Evolutionary conservation across 64 coral and sea anemone species (phyloP).

Genomic region (Orbicella faveolata): DNA sequence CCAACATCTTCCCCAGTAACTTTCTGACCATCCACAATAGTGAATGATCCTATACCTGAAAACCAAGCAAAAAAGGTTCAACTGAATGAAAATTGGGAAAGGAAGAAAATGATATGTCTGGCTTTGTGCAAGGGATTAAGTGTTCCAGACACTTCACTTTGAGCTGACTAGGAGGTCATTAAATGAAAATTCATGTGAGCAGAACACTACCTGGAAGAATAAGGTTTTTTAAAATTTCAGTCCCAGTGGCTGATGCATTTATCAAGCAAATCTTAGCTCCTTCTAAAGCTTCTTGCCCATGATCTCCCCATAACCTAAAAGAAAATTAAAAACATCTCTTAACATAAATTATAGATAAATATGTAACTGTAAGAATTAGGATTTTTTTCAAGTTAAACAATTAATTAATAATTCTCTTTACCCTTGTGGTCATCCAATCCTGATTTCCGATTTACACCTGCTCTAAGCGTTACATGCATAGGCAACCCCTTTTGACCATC

Average conservation of each 20-base stretch:
- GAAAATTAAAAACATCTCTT: not conserved
- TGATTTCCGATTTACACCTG: too few relatives aligned
- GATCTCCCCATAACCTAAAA: constrained; percentile 93
- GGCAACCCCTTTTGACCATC: too few relatives aligned
- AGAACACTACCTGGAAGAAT: constrained; percentile 80
- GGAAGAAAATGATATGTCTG: too few relatives aligned
- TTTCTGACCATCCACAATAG: constrained; percentile 86
- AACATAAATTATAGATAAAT: too few relatives aligned
- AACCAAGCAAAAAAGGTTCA: not conserved
- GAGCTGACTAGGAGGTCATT: too few relatives aligned
- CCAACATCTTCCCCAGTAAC: constrained; percentile 86
- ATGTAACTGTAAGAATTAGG: too few relatives aligned
- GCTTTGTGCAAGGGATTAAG: too few relatives aligned
- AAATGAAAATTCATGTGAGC: not conserved
- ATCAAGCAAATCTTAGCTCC: constrained; percentile 91
- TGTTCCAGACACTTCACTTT: too few relatives aligned
- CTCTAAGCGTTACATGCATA: too few relatives aligned
- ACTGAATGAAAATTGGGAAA: not conserved
- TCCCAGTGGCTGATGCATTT: constrained; percentile 94
- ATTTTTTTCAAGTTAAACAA: too few relatives aligned
- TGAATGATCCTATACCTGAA: constrained; percentile 90
- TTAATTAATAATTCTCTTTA: too few relatives aligned
- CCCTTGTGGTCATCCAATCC: too few relatives aligned
- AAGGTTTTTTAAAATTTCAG: constrained; percentile 97
- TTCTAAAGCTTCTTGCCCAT: constrained; percentile 91